Percentiles rank a stretch among this genome's conserved stretches.
These are phyloP conservation scores for Macrotrachela quadricornifera DNA, from an alignment of 1,140 invertebrate species.

Conservation along the genomic window DNA sequence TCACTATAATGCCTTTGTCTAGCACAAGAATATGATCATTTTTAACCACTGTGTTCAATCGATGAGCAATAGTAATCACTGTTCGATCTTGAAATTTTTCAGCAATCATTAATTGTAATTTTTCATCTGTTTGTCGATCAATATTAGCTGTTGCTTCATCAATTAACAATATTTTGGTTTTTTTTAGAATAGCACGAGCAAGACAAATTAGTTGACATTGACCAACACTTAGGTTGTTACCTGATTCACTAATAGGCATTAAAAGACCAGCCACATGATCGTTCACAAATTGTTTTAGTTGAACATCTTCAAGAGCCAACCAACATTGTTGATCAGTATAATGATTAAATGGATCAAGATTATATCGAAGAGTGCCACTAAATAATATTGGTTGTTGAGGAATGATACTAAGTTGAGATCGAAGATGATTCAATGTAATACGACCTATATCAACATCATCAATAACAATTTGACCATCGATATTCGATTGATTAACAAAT, in stretches of 20 bases:
- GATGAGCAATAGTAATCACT: no score
- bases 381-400: slow-evolving; percentile 57
- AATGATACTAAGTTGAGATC: slow-evolving; percentile 1
- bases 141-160: no score
- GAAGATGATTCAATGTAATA: slow-evolving; percentile 39
- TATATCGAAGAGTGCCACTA: slow-evolving; percentile 47
- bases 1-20: no score
- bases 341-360: slow-evolving; percentile 41
- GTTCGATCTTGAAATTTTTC: no score
- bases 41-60: no score
- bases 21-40: no score
- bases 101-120: no score
- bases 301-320: slow-evolving; percentile 34
- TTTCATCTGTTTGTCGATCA: no score
- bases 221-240: slow-evolving; percentile 1
- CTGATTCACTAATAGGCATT: background rate
- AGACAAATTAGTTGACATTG: slow-evolving; percentile 35
- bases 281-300: background rate
- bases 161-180: no score
- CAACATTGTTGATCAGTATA: slow-evolving; percentile 45
- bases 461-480: slow-evolving; percentile 19
- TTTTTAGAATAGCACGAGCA: slow-evolving; percentile 33
- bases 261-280: background rate
- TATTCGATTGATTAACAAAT: slow-evolving; percentile 27
- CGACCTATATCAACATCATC: slow-evolving; percentile 14